Base-by-base conservation (phyloP, 1,140 invertebrate genomes). In the Linepithema humile region DNA sequence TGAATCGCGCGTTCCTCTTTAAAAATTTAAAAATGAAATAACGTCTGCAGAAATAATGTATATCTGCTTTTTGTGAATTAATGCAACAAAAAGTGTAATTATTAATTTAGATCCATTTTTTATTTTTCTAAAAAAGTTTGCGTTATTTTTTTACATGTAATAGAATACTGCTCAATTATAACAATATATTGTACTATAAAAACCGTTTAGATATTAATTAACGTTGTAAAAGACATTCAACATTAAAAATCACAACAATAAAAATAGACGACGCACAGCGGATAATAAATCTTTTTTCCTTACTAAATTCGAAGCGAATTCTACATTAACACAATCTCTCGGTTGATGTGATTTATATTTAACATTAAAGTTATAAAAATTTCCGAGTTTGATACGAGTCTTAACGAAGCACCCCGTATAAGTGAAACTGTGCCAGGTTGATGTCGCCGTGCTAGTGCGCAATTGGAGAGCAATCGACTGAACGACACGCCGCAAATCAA, bases 401-500 rank as follows among this genome's bases (percentile, higher is more conserved):
- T 82, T 20, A 20, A n/a, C 17, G 64, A 23, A 20, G 23, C 75
- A 69, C 75, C 64, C 64, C 17, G 45, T 80, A 80, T 80, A 53
- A n/a, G 82, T 60, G 15, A 57, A 43, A 85, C 77, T 87, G 85
- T 89, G 91, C 85, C 87, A 88, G 86, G 89, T 85, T 86, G 89
- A 88, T 89, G 91, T 85, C 85, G 87, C 73, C 78, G 89, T 82
- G 88, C 87, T 87, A 89, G 64, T 87, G 90, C 88, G 91, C 91
- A 93, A 94, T 94, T 93, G 91, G 90, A 91, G 90, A 91, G 92
- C 93, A 94, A 94, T 94, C 91, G 93, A 93, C 92, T 92, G 93
- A 92, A 93, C 92, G 93, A 93, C 92, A 92, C 90, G 92, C 91
- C 91, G 91, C 93, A 94, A 94, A 94, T 94, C 93, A 93, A 94